Evolutionary conservation across 2,797 vertebrate species (phyloP).

Genomic region (Alauda arvensis): DNA sequence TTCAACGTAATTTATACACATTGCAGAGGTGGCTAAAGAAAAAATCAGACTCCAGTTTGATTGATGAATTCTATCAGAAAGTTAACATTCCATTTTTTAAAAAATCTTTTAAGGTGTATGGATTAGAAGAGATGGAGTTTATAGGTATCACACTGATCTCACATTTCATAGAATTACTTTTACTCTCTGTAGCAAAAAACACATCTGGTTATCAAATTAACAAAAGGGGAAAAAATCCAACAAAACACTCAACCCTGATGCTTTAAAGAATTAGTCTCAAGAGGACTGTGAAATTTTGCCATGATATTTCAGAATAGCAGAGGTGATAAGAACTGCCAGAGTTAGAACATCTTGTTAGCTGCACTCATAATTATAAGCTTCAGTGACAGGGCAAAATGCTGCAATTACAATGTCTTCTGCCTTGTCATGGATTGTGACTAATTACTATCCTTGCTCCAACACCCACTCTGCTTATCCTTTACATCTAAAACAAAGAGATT

Average conservation of each 20-base stretch:
- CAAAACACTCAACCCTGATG: background rate
- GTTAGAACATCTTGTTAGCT: constrained; percentile 66
- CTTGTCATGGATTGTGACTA: constrained; percentile 79
- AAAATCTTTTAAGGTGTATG: background rate
- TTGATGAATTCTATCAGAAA: constrained; percentile 9
- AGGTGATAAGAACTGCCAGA: constrained; percentile 64
- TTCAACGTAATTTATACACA: background rate
- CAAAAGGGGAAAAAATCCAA: background rate
- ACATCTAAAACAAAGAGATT: constrained; percentile 57
- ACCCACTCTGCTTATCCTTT: constrained; percentile 71
- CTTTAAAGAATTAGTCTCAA: constrained; percentile 13
- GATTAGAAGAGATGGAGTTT: background rate
- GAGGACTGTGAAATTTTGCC: constrained; percentile 60
- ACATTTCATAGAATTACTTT: background rate
- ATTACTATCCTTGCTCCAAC: constrained; percentile 72
- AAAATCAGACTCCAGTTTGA: background rate
- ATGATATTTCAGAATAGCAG: constrained; percentile 62
- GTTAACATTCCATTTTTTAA: background rate
- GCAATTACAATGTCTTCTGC: constrained; percentile 84
- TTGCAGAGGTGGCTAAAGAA: background rate
- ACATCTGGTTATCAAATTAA: background rate
- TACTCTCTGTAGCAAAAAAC: background rate
- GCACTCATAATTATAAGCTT: constrained; percentile 84
- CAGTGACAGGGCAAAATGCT: constrained; percentile 77
- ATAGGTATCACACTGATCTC: background rate